Evolutionary conservation across 2,888 invertebrate species (phyloP), one percentile per base, ranked within the genome.

Genomic region (Leptopilina drosophilae): DNA sequence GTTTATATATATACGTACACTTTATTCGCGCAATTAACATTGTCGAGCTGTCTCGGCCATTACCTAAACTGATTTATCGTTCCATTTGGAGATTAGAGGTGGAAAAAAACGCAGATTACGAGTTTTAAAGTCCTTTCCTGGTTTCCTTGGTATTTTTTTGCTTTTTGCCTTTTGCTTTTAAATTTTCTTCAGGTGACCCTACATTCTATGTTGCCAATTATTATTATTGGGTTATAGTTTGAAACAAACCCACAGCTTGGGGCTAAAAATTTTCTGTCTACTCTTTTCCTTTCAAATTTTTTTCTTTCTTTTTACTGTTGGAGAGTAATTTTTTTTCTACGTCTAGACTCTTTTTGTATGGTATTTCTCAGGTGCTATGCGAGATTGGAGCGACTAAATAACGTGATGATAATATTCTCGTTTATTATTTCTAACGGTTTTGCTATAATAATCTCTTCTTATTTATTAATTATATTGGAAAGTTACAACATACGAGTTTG

Each of bases 181-280:
- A 49, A 83, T 82, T 80, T 82, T 82, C 78, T 82, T 82, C 80
- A 1, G 81, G 84, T 87, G 85, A 83, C 80, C 77, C 78, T 62
- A 79, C 86, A 86, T 88, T 88, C 87, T 87, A 86, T 79, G 82
- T 79, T 82, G 80, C 87, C 85, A 87, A 88, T 88, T 88, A 87
- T 87, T 85, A 88, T 88, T 88, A 87, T 87, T 85, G 78, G 75
- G 76, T 62, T 77, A 78, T 15, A 62, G 76, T 77, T 81, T 84
- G 76, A 82, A 9, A 49, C 12, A 49, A 33, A 82, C 77, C 78
- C 81, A 81, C 81, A 73, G 8, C 85, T 83, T 76, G 82, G 79
- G 82, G 82, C 84, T 42, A 66, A 69, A 33, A 80, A 67, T 77
- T 77, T 76, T 78, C 77, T 83, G 84, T 80, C 78, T 83, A 42